Conservation (phyloP, 2,888 invertebrate genomes). For the Mayetiola destructor region DNA sequence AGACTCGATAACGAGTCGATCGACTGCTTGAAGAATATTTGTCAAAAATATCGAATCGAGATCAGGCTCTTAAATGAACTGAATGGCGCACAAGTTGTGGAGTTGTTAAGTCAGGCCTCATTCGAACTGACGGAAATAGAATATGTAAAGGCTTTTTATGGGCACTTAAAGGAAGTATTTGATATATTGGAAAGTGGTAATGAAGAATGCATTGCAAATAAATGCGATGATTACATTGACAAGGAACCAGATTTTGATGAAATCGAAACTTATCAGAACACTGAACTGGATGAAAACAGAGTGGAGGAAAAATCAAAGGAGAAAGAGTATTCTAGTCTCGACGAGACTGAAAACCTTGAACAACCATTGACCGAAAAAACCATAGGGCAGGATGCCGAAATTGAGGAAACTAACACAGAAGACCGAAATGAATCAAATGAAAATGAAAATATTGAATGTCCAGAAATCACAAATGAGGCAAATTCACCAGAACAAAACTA, state of each 20-base stretch:
- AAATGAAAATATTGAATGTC: not conserved
- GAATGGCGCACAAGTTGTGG: not conserved
- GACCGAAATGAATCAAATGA: not conserved
- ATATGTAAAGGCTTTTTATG: conserved; percentile 85
- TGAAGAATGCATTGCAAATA: conserved; percentile 47
- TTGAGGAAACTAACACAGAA: not conserved
- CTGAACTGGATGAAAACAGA: not conserved
- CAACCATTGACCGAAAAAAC: not conserved
- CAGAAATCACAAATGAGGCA: not conserved
- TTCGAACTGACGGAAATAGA: conserved; percentile 52
- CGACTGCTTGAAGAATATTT: not conserved
- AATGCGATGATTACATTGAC: too few species aligned
- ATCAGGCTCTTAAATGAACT: not conserved
- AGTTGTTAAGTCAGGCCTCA: not conserved
- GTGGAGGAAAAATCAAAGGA: not conserved
- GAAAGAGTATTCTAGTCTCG: not conserved
- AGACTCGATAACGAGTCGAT: not conserved
- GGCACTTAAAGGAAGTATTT: conserved; percentile 78
- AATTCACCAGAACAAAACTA: not conserved
- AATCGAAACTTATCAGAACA: too few species aligned
- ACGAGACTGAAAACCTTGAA: not conserved
- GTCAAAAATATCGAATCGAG: not conserved
- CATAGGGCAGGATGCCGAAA: not conserved
- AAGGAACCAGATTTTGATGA: too few species aligned
- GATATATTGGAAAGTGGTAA: conserved; percentile 42